Base-by-base conservation (phyloP, 2,888 invertebrate genomes). In the Hermaeophaga mercurialis region DNA sequence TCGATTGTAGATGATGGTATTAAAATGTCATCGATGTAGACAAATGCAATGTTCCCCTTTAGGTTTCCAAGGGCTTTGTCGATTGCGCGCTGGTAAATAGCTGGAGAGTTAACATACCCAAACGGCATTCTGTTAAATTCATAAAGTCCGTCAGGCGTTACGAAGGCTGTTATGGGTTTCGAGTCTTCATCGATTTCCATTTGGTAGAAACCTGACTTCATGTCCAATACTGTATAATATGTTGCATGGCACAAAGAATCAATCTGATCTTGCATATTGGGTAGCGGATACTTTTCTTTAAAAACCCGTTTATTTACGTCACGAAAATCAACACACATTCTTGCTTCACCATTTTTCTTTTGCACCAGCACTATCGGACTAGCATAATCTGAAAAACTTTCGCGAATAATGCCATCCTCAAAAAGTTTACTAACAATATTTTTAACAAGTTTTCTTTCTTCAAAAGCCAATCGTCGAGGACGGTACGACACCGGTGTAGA, bases 141-240 rank as follows among this genome's bases (percentile, higher is more conserved):
- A 48, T 65, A 75, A 9, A 73, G 63, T 3, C 73, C 72, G 19
- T 72, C 72, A 1, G 69, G 70, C 1, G 70, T 74, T 8, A 66
- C 61, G 44, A 72, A 70, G 1, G 69, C 74, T 1, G 71, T 75
- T 38, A 70, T 72, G 1, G 56, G 54, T 8, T 66, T 64, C 11
- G 69, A 69, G 2, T 63, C 17, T 53, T 43, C 22, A 7, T 22
- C 22, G 7, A 22, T 22, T 22, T 22, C 22, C 22, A 22, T 64
- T 34, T 53, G 53, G 28, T 53, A 34, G 19, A 41, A 53, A 7
- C 53, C 45, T 14, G 44, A 45, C n/a, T 14, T 41, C 33, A 53
- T 19, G 19, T 46, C 54, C 11, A 38, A 45, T n/a, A 22, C 46
- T 24, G 71, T 70, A 45, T 68, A 76, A 49, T 61, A 70, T 33